Evolutionary conservation across 64 coral and sea anemone genomes (phyloP), one percentile per base, ranked within the genome.

Genomic region (Catalaphyllia jardinei): DNA sequence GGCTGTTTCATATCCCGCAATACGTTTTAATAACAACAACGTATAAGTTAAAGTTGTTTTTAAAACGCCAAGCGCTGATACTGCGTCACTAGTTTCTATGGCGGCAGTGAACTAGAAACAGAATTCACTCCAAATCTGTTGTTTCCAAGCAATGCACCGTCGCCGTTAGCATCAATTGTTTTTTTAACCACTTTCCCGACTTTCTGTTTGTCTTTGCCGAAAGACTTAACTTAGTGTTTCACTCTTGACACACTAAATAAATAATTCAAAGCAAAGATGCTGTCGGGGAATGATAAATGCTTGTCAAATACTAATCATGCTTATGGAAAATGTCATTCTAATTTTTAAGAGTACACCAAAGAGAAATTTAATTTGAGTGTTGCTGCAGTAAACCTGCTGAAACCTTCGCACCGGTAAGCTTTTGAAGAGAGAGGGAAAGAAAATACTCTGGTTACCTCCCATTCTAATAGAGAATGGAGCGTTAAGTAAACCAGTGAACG

Each of bases 221-320:
- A 50, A 16, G 81, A 85, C 81, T 69, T 69, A 30, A 72, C 38
- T 46, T 50, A 67, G 31, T 83, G 63, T 71, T 85, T 69, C 62
- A 85, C 62, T 85, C 81, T 71, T 85, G 81, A 85, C 81, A 85
- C 71, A 71, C 81, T 63, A 28, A 71, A 85, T 85, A 71, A 85
- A 85, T 85, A 85, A 85, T 85, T 85, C n/a, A 85, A 71, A 31
- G 64, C 20, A 71, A 50, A 71, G 22, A 24, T 12, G 42, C 42
- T 46, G n/a, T 28, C 13, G 62, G n/a, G 31, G 67, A 85, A 24
- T 71, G 4, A 50, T 52, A 50, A 71, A 85, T 71, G 64, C 46
- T 46, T 85, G 62, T 39, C 63, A 49, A 27, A 62, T 65, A 16
- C 10, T 28, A 28, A 49, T 51, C 38, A 50, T 0, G 0, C 42